Base-by-base conservation (phyloP, 2,797 vertebrate genomes). In the Poeciliopsis turneri region DNA sequence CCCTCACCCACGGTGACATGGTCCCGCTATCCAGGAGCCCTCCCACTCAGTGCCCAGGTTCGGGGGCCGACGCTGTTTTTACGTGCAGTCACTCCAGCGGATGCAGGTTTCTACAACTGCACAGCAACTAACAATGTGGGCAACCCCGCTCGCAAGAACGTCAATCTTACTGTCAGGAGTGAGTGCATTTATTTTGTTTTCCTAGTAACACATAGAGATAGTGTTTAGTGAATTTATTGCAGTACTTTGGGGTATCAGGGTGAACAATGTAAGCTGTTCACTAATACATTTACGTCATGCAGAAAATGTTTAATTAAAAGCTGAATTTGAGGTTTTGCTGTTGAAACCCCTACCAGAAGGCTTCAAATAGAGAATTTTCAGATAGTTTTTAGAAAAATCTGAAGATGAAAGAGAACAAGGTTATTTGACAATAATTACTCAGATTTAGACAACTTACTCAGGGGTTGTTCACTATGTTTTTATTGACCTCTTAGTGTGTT, bases 61-160 rank as follows among this genome's bases (percentile, higher is more conserved):
- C 95, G 95, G 59, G 96, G 96, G 2, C 93, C 97, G 0, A 96
- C 95, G 0, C 94, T 99, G 78, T 96, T 93, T 28, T 87, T 99
- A 86, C 95, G 96, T 78, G 96, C 95, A 0, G 97, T 98, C 82
- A 96, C 86, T 0, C 95, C 96, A 1, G 92, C 93, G 0, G 97
- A 99, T 76, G 97, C 97, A 0, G 98, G 98, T 53, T 97, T 96
- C 93, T 99, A 99, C 94, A 99, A 98, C 90, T 99, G 98, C 93
- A 97, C 97, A 0, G 98, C 98, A 23, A 96, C 96, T 92, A 99
- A 99, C 95, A 98, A 98, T 0, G 98, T 99, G 93, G 98, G 98
- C 30, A 99, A 99, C 92, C 97, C 97, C 0, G 98, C 97, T 18
- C 97, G 97, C 92, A 97, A 97, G 93, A 97, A 96, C 0, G 95